These are phyloP conservation scores for Lasiurus borealis DNA, from an alignment of 2,113 vertebrate genomes.

Conservation along the genomic window DNA sequence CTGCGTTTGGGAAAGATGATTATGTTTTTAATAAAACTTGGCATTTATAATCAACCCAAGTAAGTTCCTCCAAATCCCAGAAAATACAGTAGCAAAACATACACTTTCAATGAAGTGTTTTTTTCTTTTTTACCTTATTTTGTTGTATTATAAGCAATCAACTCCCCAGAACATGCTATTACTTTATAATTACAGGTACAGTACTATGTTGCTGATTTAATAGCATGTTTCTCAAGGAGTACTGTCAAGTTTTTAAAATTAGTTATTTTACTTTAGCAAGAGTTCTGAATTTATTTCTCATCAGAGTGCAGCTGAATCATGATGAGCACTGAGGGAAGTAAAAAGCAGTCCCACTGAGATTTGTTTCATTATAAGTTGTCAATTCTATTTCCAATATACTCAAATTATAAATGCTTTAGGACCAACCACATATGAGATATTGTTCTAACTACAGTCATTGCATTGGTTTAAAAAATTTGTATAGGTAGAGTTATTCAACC, in stretches of 20 bases:
- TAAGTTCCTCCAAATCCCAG: constrained; percentile 57
- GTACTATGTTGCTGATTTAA: constrained; percentile 70
- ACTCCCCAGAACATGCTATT: constrained; percentile 58
- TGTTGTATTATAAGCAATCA: constrained; percentile 62
- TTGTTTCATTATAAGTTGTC: constrained; percentile 57
- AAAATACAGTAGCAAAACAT: background rate
- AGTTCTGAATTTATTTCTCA: background rate
- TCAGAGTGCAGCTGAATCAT: constrained; percentile 2
- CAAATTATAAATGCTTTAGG: constrained; percentile 62
- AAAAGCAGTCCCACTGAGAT: constrained; percentile 17
- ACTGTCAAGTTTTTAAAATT: constrained; percentile 22
- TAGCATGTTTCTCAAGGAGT: constrained; percentile 60
- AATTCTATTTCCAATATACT: constrained; percentile 32
- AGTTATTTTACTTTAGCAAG: constrained; percentile 53
- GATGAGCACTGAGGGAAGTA: background rate
- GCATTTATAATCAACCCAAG: constrained; percentile 20
- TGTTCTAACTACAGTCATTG: constrained; percentile 42
- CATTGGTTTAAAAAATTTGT: constrained; percentile 63
- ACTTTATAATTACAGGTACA: constrained; percentile 68
- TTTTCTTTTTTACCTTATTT: constrained; percentile 51
- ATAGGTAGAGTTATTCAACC: background rate
- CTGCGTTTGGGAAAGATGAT: background rate
- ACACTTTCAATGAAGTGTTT: constrained; percentile 10
- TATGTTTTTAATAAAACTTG: constrained; percentile 44
- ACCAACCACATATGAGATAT: constrained; percentile 51